phyloP scores from a whole-genome alignment of 1,140 invertebrate genomes.

The Vanessa atalanta region DNA sequence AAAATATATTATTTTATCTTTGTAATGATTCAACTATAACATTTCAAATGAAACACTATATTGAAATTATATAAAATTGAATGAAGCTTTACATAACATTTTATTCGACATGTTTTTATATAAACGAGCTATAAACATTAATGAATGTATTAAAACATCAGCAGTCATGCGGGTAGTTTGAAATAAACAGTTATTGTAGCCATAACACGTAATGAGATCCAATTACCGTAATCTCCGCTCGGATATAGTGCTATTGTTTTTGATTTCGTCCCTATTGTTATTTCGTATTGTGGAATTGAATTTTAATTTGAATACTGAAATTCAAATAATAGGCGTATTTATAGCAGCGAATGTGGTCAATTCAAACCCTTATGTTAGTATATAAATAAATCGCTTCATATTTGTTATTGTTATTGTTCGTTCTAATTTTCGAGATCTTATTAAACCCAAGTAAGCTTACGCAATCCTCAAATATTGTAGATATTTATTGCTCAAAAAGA shows the following conservation, averaged over 20 bases:
- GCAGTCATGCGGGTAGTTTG: conserved; percentile 28
- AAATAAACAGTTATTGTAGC: conserved; percentile 30
- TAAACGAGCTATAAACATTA: conserved; percentile 10
- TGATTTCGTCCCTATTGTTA: conserved; percentile 28
- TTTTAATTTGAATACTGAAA: conserved; percentile 24
- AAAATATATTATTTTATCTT: no score
- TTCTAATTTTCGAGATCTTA: no score
- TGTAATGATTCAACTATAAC: no score
- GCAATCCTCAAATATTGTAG: no score
- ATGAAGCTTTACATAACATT: neutral
- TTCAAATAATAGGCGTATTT: neutral
- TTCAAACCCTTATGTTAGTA: neutral
- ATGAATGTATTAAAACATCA: conserved; percentile 11
- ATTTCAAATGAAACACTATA: no score
- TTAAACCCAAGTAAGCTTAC: no score
- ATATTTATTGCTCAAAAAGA: no score
- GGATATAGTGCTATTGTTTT: conserved; percentile 34
- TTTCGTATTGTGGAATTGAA: conserved; percentile 25
- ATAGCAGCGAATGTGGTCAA: neutral
- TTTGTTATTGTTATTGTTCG: neutral
- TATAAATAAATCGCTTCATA: neutral
- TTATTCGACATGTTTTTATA: neutral
- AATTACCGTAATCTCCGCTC: conserved; percentile 37
- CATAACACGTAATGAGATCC: conserved; percentile 34
- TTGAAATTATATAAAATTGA: no score